Base-by-base conservation (phyloP, 2,797 vertebrate species). In the Gila robusta region DNA sequence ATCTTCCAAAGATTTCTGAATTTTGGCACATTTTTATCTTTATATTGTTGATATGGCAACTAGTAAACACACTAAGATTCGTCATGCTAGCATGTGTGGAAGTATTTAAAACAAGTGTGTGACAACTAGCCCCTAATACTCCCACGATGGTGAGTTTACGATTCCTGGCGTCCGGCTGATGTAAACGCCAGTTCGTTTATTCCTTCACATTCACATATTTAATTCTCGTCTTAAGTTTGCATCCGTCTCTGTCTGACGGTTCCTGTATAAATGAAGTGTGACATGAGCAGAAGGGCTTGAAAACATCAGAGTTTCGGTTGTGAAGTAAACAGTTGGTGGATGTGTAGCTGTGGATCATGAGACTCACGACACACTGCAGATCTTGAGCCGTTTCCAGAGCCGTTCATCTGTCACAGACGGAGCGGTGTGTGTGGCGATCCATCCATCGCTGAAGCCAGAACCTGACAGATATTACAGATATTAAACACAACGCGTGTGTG, bases 341-440 rank as follows among this genome's bases (percentile, higher is more conserved):
- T n/a, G 69, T 39, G 66, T 32, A 8, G 64, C 16, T 5, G 32
- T 9, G 64, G 66, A 69, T 71, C 37, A 21, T 41, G 59, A 62
- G 59, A 26, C n/a, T 26, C n/a, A 47, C 2, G 14, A 73, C 23
- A n/a, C 4, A 16, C 70, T 8, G 71, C 41, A 19, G 71, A 73
- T 28, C 14, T 47, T 32, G 71, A 49, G 71, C 2, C 0, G 7
- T 16, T 16, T 49, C 71, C 71, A 74, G 6, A 74, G 71, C 71
- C 71, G 26, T 74, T 74, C 71, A 74, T 74, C 71, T 74, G 71
- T 49, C 41, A 6, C 17, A 69, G 67, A 39, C 32, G 7, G 66
- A 19, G 3, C 8, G 2, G 39, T 14, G 69, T 23, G 69, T 44
- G 69, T 1, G 70, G 12, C 39, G 21, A 72, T 16, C 12, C 71